Evolutionary conservation across 2,797 vertebrate genomes (phyloP), one percentile per base, ranked within the genome.

Genomic region (Pseudopleuronectes americanus): DNA sequence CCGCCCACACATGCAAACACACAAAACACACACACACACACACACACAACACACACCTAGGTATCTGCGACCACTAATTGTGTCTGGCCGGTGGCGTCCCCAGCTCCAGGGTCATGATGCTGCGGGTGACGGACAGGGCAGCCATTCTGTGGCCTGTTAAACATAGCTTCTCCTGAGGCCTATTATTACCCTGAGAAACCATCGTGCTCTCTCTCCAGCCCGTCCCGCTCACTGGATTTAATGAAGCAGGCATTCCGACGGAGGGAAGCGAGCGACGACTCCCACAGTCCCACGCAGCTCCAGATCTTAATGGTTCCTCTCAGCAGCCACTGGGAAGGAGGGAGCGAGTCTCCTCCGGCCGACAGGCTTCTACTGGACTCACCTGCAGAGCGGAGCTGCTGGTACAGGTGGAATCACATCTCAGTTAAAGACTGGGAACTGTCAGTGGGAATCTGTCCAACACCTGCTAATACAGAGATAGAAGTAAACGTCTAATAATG

Each of bases 151-250:
- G 61, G 76, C 84, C 85, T 86, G 82, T 88, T 93, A 96, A 96
- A 94, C 95, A 94, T 88, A 74, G 88, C 91, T 95, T 95, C 68
- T 90, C 89, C 92, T 85, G 85, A 93, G 90, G 91, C 92, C 96
- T 96, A 95, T 96, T 95, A 96, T 97, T 96, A 96, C 93, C 88
- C 93, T 87, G 92, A 93, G 93, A 90, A 93, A 94, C 95, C 92
- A 95, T 94, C 92, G 91, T 94, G 94, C 95, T 93, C 93, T 86
- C 86, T 89, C 81, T 89, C 80, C 78, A 72, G 94, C 90, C 43
- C 36, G 83, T 90, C 90, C 89, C 88, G 93, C 92, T 79, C 75
- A 66, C 79, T 76, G 76, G 41, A 21, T 90, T 86, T 90, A 90
- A 90, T 89, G 86, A 90, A 91, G 80, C 69, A 74, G 80, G 79